Base-by-base conservation (phyloP, 53 echinoderm and acorn worm species). In the Crossaster papposus region DNA sequence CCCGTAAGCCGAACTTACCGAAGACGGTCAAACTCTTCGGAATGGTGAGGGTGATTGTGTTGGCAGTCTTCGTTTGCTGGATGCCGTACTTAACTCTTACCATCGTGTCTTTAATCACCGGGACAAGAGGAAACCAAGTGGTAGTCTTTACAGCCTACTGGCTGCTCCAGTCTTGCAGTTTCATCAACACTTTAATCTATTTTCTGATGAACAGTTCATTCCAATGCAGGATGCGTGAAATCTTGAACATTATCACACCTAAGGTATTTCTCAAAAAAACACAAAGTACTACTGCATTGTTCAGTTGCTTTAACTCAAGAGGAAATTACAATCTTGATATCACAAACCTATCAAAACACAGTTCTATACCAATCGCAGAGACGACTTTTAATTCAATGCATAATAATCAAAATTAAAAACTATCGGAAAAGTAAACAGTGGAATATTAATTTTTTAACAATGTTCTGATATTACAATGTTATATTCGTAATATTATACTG, bases 131-230 rank as follows among this genome's bases (percentile, higher is more conserved):
- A 0, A 72, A 70, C 0, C 85, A 85, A 31, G 51, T 31, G 5
- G 4, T 74, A 9, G 30, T 73, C 22, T 74, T 55, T 23, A n/a
- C 32, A 31, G 74, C 31, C 2, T 38, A 30, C 58, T 85, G 85
- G 85, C 3, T 85, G n/a, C 74, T 73, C 30, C 24, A 11, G 11
- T 53, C 32, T 10, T 73, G 72, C 31, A 68, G 85, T 36, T 85
- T 72, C 52, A 30, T 85, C 30, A 85, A 85, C 74, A 32, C 72
- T 32, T 32, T 68, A 14, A 85, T 85, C 72, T 85, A 85, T 54
- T 85, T 72, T 34, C n/a, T 53, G 20, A 85, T 72, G 85, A 73
- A 72, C 31, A 14, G 17, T 20, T 35, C 85, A 30, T 85, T 72
- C 33, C 32, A 72, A 18, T 13, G 22, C 58, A 15, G 58, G 22